Evolutionary conservation across 1,140 invertebrate species (phyloP), one percentile per base, ranked within the genome.

Genomic region (Apocrypta bakeri): DNA sequence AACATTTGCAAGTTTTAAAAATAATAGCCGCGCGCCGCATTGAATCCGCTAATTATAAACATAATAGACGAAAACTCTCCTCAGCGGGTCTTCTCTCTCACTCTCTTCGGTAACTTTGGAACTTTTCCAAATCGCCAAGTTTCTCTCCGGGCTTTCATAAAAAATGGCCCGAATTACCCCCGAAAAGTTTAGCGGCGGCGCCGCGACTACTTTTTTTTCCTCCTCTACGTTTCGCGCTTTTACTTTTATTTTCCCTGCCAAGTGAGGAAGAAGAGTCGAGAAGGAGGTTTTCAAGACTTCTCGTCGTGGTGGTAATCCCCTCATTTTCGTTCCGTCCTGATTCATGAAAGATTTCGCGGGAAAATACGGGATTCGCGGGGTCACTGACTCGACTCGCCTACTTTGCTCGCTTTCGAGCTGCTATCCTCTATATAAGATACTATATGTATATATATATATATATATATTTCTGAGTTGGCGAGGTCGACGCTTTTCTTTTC

Each of bases 151-250:
- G 66, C 42, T 69, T 66, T 77, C 82, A 63, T 83, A 83, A 83
- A 83, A 83, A 83, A 83, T 83, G 82, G 69, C 76, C 76, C 74
- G 74, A 83, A 83, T 83, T 83, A 79, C 77, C 76, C 40, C 63
- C 71, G 72, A 73, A 79, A 83, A 80, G 61, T 83, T 83, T 76
- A 69, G 61, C 81, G 75, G 25, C 76, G 37, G 37, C 33, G 72
- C n/a, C 33, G 37, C 81, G 74, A 77, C 73, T 78, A 78, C 77
- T 78, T 83, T 73, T 37, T n/a, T n/a, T n/a, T n/a, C n/a, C n/a
- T n/a, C n/a, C n/a, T n/a, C n/a, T n/a, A n/a, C 74, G 71, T 82
- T 82, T 77, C 64, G 42, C 66, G 73, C 72, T 75, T 68, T 68
- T 81, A 68, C 64, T 76, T 82, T 72, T 77, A 68, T 78, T 72